Evolutionary conservation across 2,797 vertebrate genomes (phyloP).

Genomic region (Crocidura indochinensis): DNA sequence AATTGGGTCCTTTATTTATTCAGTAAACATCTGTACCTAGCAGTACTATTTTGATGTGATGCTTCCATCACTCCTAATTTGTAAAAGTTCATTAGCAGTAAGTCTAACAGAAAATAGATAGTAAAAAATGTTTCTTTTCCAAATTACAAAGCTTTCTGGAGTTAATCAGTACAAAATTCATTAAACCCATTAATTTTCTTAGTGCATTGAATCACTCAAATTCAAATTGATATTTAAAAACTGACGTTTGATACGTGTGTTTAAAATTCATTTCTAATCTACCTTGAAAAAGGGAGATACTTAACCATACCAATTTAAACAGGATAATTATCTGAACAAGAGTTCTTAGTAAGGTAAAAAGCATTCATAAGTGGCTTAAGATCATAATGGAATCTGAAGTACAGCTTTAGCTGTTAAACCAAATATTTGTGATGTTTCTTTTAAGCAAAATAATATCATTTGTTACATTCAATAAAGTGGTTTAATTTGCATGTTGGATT

Average conservation of each 20-base stretch:
- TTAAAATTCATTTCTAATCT: conserved; percentile 33
- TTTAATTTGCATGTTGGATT: conserved; percentile 35
- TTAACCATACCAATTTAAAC: conserved; percentile 28
- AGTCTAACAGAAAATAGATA: conserved; percentile 36
- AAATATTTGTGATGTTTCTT: conserved; percentile 72
- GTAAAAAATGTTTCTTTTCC: conserved; percentile 52
- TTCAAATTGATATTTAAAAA: conserved; percentile 45
- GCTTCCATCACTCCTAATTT: conserved; percentile 19
- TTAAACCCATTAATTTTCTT: conserved; percentile 24
- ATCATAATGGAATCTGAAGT: conserved; percentile 28
- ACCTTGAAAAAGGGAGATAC: conserved; percentile 4
- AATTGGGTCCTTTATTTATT: neutral
- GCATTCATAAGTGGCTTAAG: conserved; percentile 40
- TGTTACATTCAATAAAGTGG: conserved; percentile 50
- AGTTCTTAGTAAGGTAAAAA: conserved; percentile 39
- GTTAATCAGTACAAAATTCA: conserved; percentile 22
- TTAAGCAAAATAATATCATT: conserved; percentile 47
- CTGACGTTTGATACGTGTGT: conserved; percentile 15
- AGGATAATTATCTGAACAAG: conserved; percentile 8
- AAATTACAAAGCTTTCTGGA: conserved; percentile 32
- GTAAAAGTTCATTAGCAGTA: conserved; percentile 45
- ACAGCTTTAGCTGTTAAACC: conserved; percentile 67
- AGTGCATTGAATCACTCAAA: neutral
- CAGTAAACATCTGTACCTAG: conserved; percentile 9
- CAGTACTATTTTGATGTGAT: neutral